Evolutionary conservation across 2,888 invertebrate species (phyloP).

Genomic region (Nasonia oneida): DNA sequence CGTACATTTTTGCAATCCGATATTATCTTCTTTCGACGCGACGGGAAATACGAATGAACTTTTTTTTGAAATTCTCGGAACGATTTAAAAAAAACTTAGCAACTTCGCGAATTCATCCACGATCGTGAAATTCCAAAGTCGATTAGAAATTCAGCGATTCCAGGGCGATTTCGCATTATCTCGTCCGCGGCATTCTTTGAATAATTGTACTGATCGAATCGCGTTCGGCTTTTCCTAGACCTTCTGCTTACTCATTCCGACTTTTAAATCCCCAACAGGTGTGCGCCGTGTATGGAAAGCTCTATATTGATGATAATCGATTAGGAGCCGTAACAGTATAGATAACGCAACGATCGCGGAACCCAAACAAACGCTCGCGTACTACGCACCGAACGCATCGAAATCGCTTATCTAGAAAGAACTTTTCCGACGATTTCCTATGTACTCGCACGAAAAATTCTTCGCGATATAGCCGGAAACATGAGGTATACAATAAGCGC

Average conservation of each 20-base stretch:
- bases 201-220: background rate
- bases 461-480: slow-evolving; percentile 26
- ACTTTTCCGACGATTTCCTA: background rate
- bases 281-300: background rate
- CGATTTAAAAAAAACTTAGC: background rate
- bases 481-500: slow-evolving; percentile 50
- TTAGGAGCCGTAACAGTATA: too few species aligned
- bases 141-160: background rate
- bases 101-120: background rate
- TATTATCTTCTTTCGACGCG: background rate
- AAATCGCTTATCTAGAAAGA: too few species aligned
- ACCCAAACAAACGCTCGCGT: background rate
- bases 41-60: background rate
- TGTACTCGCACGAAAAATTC: slow-evolving; percentile 19
- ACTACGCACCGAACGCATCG: background rate
- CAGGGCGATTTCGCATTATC: background rate
- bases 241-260: background rate
- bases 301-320: background rate
- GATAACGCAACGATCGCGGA: background rate
- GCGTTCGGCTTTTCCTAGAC: background rate
- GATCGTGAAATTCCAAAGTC: background rate
- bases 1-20: background rate
- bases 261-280: background rate
- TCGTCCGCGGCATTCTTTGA: background rate
- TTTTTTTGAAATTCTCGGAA: background rate